Evolutionary conservation across 1,140 invertebrate genomes (phyloP).

Genomic region (Monochamus saltuarius): DNA sequence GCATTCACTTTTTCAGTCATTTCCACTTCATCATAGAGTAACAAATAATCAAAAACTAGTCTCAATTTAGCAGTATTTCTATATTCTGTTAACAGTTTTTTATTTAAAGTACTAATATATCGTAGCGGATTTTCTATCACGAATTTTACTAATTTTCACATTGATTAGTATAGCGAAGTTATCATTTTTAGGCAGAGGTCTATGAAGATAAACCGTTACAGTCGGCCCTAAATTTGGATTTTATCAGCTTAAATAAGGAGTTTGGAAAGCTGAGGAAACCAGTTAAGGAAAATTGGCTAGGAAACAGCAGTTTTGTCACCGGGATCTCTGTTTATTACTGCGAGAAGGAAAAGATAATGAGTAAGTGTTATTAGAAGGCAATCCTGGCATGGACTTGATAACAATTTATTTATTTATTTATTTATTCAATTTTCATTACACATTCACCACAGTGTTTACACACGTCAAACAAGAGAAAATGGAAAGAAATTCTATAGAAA

Average conservation of each 20-base stretch:
- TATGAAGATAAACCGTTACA: constrained; percentile 68
- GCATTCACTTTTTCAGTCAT: too few relatives aligned
- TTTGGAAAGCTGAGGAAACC: constrained; percentile 65
- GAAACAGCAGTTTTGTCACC: constrained; percentile 28
- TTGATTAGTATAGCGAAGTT: background rate
- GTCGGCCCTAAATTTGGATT: constrained; percentile 72
- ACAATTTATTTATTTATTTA: background rate
- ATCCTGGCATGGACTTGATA: background rate
- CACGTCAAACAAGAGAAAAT: too few relatives aligned
- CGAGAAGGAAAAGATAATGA: constrained; percentile 32
- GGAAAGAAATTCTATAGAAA: too few relatives aligned
- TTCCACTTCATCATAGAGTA: too few relatives aligned
- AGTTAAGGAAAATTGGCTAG: constrained; percentile 29
- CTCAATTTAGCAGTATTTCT: too few relatives aligned
- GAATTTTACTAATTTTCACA: too few relatives aligned
- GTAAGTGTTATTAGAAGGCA: constrained; percentile 26
- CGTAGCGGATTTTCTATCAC: too few relatives aligned
- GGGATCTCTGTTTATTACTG: constrained; percentile 36
- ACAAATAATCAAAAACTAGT: too few relatives aligned
- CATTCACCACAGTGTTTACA: too few relatives aligned
- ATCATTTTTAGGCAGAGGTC: constrained; percentile 62
- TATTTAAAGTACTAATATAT: too few relatives aligned
- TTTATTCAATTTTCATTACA: too few relatives aligned
- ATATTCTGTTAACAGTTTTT: too few relatives aligned
- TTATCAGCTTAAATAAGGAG: constrained; percentile 74